Base-by-base conservation (phyloP, 2,888 invertebrate genomes). In the Diaphora mendica region DNA sequence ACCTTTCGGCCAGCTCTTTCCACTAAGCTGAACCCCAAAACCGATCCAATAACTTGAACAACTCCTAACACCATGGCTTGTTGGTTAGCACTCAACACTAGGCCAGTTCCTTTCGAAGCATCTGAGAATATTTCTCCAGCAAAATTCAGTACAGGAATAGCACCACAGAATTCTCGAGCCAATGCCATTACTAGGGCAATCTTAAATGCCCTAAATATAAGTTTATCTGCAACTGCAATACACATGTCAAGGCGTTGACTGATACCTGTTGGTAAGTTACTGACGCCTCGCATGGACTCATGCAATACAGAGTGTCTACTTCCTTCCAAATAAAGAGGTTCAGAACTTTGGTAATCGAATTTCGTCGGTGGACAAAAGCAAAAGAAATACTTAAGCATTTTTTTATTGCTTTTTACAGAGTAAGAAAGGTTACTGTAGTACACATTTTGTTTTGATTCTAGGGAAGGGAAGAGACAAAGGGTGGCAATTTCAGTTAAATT, bases 1-100 rank as follows among this genome's bases (percentile, higher is more conserved):
- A 94, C 95, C 92, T 94, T 95, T 59, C 95, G 86, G 0, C 95
- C 95, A 69, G 91, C 86, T 72, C 88, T 93, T 72, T 95, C 95
- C 1, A 95, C 92, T 0, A 93, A 75, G 13, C 91, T 89, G 0
- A 94, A 93, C 0, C 92, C 94, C 3, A 94, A 66, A 0, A 87
- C 74, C 0, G 95, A 92, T 0, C 95, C 95, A 0, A 89, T 78
- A 0, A 95, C 93, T 73, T 95, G 95, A 0, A 95, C 92, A 0
- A 86, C 88, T 4, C 95, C 95, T 20, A 95, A 85, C 87, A 93
- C 83, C 92, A 95, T 95, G 0, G 95, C 94, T 71, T 95, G 95
- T 78, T 95, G 93, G 78, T 95, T 95, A 0, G 95, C 91, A 44
- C 91, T 91, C 26, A 95, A 77, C 1, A 90, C 73, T 11, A 93